A percentile compares a stretch with the other conserved stretches of the same genome.
These are phyloP conservation scores for Callaeas wilsoni DNA, from an alignment of 2,113 vertebrate species.

Conservation along the genomic window DNA sequence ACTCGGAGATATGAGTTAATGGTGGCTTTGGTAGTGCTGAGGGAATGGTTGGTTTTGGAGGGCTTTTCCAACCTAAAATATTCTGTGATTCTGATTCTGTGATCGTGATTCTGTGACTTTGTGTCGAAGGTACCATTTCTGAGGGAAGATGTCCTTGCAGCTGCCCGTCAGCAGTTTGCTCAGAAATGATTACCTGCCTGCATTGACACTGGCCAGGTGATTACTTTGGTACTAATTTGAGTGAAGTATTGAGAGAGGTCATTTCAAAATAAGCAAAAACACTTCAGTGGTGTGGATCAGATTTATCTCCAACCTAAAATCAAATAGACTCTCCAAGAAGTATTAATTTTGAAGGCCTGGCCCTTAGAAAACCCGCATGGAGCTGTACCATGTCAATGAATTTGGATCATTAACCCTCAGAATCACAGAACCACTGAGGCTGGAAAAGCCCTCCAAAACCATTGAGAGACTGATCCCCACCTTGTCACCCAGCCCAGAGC, in stretches of 20 bases:
- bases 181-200: fast-evolving
- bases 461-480: neutral
- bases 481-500: neutral
- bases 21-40: neutral
- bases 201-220: neutral
- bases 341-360: neutral
- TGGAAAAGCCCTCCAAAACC: neutral
- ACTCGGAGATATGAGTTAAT: neutral
- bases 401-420: neutral
- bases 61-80: neutral
- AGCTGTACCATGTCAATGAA: neutral
- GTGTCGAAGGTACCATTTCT: neutral
- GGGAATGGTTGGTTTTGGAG: neutral
- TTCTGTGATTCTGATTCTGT: neutral
- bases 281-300: neutral
- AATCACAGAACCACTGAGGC: neutral
- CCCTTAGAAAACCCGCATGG: neutral
- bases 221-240: neutral
- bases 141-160: neutral
- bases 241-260: fast-evolving
- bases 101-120: neutral
- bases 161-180: neutral
- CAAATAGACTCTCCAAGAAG: neutral
- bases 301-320: neutral
- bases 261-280: neutral